phyloP scores from a whole-genome alignment of 2,797 vertebrate species.

The Sorex maritimensis region DNA sequence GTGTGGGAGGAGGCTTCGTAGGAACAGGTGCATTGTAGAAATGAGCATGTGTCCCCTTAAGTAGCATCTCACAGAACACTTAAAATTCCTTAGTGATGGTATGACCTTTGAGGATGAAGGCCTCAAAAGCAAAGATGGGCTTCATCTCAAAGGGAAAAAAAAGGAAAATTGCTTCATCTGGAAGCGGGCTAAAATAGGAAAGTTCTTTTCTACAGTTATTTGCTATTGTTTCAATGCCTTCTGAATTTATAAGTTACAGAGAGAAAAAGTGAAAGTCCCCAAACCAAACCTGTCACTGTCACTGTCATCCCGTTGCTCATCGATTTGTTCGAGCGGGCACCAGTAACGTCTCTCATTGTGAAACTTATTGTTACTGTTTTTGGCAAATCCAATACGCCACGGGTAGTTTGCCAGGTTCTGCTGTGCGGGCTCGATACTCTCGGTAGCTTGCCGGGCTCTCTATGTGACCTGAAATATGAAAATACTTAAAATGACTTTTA shows the following conservation, averaged over 20 bases:
- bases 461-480: constrained; percentile 20
- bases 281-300: background rate
- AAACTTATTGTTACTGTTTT: no score
- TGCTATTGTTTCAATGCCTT: background rate
- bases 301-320: no score
- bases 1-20: background rate
- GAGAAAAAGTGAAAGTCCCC: background rate
- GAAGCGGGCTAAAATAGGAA: constrained; percentile 36
- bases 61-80: constrained; percentile 75
- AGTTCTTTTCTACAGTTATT: background rate
- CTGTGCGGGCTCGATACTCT: no score
- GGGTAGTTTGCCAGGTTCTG: no score
- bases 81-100: constrained; percentile 81
- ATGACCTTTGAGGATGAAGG: constrained; percentile 60
- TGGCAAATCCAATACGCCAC: no score
- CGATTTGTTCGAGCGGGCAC: no score
- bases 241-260: background rate
- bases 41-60: constrained; percentile 75
- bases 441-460: no score
- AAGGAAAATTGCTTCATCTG: constrained; percentile 50
- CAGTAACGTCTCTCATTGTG: no score
- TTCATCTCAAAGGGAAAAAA: constrained; percentile 36
- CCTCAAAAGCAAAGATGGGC: constrained; percentile 64
- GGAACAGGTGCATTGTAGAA: constrained; percentile 82
- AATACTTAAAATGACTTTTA: constrained; percentile 4